Percentiles rank a stretch among this genome's conserved stretches.
phyloP scores from a whole-genome alignment of 1,140 invertebrate species.

The Planococcus citri region DNA sequence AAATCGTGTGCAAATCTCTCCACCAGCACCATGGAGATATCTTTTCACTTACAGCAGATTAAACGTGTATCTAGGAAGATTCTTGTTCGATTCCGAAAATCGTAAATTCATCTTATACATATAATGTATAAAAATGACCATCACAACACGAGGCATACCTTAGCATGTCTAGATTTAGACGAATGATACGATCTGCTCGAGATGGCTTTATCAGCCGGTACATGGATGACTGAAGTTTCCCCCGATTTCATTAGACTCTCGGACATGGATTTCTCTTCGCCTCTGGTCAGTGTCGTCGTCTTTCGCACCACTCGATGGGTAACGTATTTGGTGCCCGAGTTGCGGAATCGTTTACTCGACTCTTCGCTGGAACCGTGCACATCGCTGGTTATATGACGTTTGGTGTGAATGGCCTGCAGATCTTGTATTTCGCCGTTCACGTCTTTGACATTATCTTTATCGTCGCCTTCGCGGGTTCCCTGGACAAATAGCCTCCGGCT shows the following conservation, averaged over 20 bases:
- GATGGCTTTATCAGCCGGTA: slow-evolving; percentile 32
- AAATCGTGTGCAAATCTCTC: too few relatives aligned
- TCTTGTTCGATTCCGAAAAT: too few relatives aligned
- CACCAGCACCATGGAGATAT: too few relatives aligned
- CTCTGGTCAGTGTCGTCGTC: slow-evolving; percentile 76
- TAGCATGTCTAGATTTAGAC: slow-evolving; percentile 35
- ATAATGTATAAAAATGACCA: too few relatives aligned
- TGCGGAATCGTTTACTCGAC: slow-evolving; percentile 63
- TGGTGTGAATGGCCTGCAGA: slow-evolving; percentile 62
- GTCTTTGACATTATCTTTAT: slow-evolving; percentile 39
- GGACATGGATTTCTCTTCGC: slow-evolving; percentile 61
- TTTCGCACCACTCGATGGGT: slow-evolving; percentile 78
- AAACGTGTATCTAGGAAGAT: too few relatives aligned
- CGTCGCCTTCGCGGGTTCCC: slow-evolving; percentile 52
- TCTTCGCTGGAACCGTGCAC: slow-evolving; percentile 67
- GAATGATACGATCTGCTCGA: slow-evolving; percentile 21
- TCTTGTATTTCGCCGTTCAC: slow-evolving; percentile 36
- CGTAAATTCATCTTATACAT: too few relatives aligned
- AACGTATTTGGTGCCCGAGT: slow-evolving; percentile 58
- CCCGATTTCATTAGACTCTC: slow-evolving; percentile 51
- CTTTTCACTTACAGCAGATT: too few relatives aligned
- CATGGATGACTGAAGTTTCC: slow-evolving; percentile 36
- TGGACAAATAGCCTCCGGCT: slow-evolving; percentile 63
- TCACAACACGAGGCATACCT: slow-evolving; percentile 36
- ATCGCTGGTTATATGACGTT: slow-evolving; percentile 68